Conservation (phyloP, 2,888 invertebrate genomes). For the Noctuana brunneofusca region DNA sequence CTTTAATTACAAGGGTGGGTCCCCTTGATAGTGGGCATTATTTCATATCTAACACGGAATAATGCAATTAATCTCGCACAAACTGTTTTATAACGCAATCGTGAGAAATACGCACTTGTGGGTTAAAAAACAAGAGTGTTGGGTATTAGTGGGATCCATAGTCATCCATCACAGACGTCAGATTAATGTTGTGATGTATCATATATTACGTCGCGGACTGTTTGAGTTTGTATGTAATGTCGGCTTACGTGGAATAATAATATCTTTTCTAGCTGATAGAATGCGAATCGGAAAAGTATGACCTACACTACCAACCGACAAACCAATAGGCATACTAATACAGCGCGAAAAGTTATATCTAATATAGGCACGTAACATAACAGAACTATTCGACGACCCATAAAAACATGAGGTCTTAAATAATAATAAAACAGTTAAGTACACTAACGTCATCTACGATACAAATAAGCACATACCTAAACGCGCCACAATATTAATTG, state of each 20-base stretch:
- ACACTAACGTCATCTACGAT: background rate
- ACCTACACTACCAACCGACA: too few relatives aligned
- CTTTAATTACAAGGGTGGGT: conserved; percentile 73
- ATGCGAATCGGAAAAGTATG: background rate
- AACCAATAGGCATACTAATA: too few relatives aligned
- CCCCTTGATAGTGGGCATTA: conserved; percentile 67
- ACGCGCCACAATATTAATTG: conserved; percentile 23
- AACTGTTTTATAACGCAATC: conserved; percentile 67
- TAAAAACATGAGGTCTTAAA: too few relatives aligned
- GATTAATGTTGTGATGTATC: conserved; percentile 73
- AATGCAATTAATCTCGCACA: conserved; percentile 76
- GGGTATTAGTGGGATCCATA: conserved; percentile 46
- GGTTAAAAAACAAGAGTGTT: conserved; percentile 62
- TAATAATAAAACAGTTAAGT: background rate
- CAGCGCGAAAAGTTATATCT: too few relatives aligned
- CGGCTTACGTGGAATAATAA: background rate
- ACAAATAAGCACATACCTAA: background rate
- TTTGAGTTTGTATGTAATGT: conserved; percentile 18
- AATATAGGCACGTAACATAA: too few relatives aligned
- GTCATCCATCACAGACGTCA: conserved; percentile 70
- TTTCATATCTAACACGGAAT: conserved; percentile 77
- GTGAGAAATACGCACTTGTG: conserved; percentile 77
- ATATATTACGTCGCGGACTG: conserved; percentile 51
- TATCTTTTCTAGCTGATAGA: background rate
- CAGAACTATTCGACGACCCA: too few relatives aligned